Base-by-base conservation (phyloP, 2,888 invertebrate species). In the Arrhopalites spinosus region DNA sequence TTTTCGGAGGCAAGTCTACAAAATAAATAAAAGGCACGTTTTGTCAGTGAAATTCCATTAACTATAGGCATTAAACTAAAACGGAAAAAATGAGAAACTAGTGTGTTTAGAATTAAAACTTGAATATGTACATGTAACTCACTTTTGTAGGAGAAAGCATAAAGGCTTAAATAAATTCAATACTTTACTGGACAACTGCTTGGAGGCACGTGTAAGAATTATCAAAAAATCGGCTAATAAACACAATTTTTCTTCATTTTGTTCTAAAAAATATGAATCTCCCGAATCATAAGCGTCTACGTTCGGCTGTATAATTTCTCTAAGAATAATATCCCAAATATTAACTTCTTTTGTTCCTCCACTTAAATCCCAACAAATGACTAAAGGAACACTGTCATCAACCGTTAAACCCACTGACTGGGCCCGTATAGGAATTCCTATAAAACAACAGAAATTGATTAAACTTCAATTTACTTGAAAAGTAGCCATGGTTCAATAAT, bases 111-210 rank as follows among this genome's bases (percentile, higher is more conserved):
- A 8, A 56, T 53, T 20, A 53, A 3, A 1, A 53, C 5, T n/a
- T 20, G 23, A 53, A 53, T 53, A n/a, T 27, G 23, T 27, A 30
- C 15, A n/a, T 20, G 20, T 27, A 59, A 73, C 75, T 75, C 77
- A 81, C 82, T 43, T 74, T 68, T 78, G 75, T 43, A 81, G 73
- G 23, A 82, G 76, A 20, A 70, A 74, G n/a, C 75, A 79, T 0
- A 76, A 45, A 0, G 81, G 80, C 20, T 79, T 76, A 36, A 79
- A 76, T 23, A 80, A 63, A 15, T 71, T 61, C 0, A 76, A 67
- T 23, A 81, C 23, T 29, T 78, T 70, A 0, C 61, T 47, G 27
- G 80, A 75, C 13, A 77, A 73, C 13, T 76, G 75, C 7, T 75
- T 63, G 0, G 79, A 76, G 5, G 74, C 43, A 23, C 76, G 59